Evolutionary conservation across 2,113 vertebrate genomes (phyloP), one percentile per base, ranked within the genome.

Genomic region (Indri indri): DNA sequence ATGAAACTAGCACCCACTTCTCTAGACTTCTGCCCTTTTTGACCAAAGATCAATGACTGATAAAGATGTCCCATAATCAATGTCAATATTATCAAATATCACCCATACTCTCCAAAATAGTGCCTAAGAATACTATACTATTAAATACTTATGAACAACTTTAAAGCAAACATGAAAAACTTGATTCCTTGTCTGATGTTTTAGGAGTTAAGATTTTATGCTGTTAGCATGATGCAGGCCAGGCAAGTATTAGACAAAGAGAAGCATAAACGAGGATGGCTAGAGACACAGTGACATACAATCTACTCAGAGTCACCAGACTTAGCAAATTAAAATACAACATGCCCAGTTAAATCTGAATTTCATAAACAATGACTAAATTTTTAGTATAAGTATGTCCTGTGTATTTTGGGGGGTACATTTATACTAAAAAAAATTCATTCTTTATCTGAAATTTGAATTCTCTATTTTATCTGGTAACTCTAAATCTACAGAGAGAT

Each of bases 391-490:
- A 76, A 71, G 25, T 40, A 50, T 74, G 16, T 50, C 27, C 47
- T 88, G 27, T 8, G 1, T 32, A 66, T 79, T 90, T 87, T 30
- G 8, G 13, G 10, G 6, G 8, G 54, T 74, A 79, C 0, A 73
- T 4, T 45, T 32, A 90, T 7, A 50, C n/a, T 66, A 34, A 59
- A 81, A 94, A 32, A 34, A 23, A 59, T 23, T 34, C 2, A 74
- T 80, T 59, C 79, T 70, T 86, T 95, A 73, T 50, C 40, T 92
- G 59, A 96, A 93, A 96, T 95, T 94, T 32, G 76, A 45, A 79
- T 92, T 4, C 1, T 87, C 2, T 74, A 23, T 81, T 95, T 95
- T 74, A 81, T 81, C 61, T 92, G 81, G 4, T 47, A 85, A 95
- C 32, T 1, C 45, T 70, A 74, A 93, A 54, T 95, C 63, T 93